Conservation (phyloP, 2,797 vertebrate species). For the Microcaecilia unicolor region DNA sequence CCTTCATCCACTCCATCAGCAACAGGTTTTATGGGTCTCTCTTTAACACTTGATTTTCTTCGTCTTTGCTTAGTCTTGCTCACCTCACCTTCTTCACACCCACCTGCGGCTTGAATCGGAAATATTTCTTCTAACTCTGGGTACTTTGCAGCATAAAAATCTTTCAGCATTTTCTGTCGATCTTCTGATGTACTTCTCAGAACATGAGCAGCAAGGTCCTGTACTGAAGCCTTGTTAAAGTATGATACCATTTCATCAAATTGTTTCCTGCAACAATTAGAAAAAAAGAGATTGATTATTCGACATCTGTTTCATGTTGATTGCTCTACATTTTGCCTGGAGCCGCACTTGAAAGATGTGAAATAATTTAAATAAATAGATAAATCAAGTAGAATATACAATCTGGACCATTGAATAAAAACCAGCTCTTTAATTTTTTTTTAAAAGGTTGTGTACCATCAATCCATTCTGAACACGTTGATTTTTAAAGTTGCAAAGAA, state of each 20-base stretch:
- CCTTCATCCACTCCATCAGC: not conserved
- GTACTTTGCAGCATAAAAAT: slow-evolving; percentile 65
- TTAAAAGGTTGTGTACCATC: no score
- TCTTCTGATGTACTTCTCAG: slow-evolving; percentile 56
- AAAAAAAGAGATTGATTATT: no score
- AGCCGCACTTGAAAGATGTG: no score
- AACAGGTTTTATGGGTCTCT: not conserved
- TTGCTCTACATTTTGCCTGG: no score
- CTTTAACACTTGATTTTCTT: slow-evolving; percentile 14
- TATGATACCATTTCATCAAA: slow-evolving; percentile 75
- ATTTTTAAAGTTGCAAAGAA: no score
- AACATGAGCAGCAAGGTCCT: slow-evolving; percentile 64
- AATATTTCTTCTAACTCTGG: slow-evolving; percentile 56
- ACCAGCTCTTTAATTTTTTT: no score
- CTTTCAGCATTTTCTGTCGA: slow-evolving; percentile 62
- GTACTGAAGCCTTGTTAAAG: slow-evolving; percentile 55
- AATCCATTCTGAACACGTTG: no score
- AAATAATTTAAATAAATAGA: no score
- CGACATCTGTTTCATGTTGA: no score
- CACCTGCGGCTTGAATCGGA: slow-evolving; percentile 33
- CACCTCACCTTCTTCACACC: not conserved
- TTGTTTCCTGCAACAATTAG: slow-evolving; percentile 64
- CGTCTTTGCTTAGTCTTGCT: slow-evolving; percentile 4
- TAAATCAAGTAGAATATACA: no score
- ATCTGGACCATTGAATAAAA: no score